Evolutionary conservation across 2,113 vertebrate species (phyloP), one percentile per base, ranked within the genome.

Genomic region (Catharus minimus): DNA sequence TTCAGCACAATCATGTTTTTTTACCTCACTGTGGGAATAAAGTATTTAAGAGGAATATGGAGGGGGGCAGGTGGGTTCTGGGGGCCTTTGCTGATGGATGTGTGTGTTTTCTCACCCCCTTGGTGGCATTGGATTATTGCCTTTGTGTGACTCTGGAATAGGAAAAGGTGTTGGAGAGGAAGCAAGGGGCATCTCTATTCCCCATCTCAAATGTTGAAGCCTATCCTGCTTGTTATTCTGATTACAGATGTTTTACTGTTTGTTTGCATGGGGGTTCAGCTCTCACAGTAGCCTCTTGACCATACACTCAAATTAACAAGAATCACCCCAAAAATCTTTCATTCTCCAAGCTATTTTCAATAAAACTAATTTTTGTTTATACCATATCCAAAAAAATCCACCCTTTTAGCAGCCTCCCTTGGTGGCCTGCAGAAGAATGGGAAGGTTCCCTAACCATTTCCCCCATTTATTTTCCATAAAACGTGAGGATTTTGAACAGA

Each of bases 381-480:
- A 19, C 11, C 43, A 16, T 23, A 23, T 43, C 3, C 12, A 17
- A 71, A 92, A 76, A 49, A 55, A 10, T 2, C 7, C 13, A 55
- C 32, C 44, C 12, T 55, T 81, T 73, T 28, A 49, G 32, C 67
- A 83, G 61, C 57, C 43, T 53, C 36, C 5, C 2, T 11, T 21
- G 24, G 39, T 81, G 53, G 58, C 13, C 28, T n/a, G 23, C 43
- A 65, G 60, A 69, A 82, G 62, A 57, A 46, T 69, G 43, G 43
- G 55, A 76, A 69, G 28, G 21, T 26, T 30, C 22, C n/a, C 20
- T 26, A 60, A 82, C 62, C 30, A 32, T 74, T 95, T 85, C 19
- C 27, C 11, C 22, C 27, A 7, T 60, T 92, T 83, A 77, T 94
- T 93, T 90, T 71, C 88, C 68, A 39, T 65, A 26, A 85, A 84